phyloP scores from a whole-genome alignment of 2,797 vertebrate species.

The Aldrovandia affinis region DNA sequence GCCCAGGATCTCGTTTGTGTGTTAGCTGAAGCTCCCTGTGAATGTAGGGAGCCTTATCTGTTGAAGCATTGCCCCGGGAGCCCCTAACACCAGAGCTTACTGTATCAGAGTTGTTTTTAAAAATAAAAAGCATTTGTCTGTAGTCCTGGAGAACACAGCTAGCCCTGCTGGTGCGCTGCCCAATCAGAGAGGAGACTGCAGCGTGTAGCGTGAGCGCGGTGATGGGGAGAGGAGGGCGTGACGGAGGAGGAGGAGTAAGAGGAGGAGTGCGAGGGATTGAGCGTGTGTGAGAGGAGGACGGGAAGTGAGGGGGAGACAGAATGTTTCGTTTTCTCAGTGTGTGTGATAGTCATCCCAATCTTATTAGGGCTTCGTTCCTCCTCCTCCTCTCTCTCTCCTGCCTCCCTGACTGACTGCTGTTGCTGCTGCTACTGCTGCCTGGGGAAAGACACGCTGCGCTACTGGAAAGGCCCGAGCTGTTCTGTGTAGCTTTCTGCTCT shows the following conservation, averaged over 20 bases:
- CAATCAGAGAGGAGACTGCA: constrained; percentile 63
- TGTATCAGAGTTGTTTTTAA: constrained; percentile 31
- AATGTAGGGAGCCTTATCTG: neutral
- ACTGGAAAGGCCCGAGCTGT: constrained; percentile 54
- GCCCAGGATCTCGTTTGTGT: neutral
- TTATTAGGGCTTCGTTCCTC: constrained; percentile 71
- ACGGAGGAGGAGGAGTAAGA: constrained; percentile 15
- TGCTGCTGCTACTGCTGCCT: constrained; percentile 44
- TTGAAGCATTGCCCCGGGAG: neutral
- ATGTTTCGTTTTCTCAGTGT: constrained; percentile 63
- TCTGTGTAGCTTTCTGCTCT: constrained; percentile 50
- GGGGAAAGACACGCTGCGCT: constrained; percentile 51
- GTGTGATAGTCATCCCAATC: constrained; percentile 78
- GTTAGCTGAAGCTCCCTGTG: neutral
- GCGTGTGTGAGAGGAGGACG: constrained; percentile 37
- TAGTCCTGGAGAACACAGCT: constrained; percentile 37
- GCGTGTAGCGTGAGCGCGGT: constrained; percentile 57
- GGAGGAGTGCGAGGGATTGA: constrained; percentile 27
- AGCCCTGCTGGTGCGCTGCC: constrained; percentile 48
- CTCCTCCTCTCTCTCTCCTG: constrained; percentile 32
- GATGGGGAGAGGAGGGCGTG: constrained; percentile 59
- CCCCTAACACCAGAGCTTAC: neutral
- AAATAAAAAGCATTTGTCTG: constrained; percentile 28
- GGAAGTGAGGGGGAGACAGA: constrained; percentile 30
- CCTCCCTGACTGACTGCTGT: constrained; percentile 21